Percentiles rank a stretch among this genome's conserved stretches.
Evolutionary conservation across 2,888 invertebrate species (phyloP).

Genomic region (Caenorhabditis afra): DNA sequence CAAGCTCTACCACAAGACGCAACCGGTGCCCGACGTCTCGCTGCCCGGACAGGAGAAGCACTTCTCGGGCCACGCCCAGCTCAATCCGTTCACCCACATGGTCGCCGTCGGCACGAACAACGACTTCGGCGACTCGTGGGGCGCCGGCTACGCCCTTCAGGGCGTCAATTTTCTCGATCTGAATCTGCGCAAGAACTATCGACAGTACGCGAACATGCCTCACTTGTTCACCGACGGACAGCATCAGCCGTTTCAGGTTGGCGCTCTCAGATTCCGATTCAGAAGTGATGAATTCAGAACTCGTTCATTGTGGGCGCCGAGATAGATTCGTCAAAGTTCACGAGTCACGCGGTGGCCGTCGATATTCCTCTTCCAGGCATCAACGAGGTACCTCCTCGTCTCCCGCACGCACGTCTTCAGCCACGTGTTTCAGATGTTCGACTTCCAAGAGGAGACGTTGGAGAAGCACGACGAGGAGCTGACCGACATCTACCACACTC

Average conservation of each 20-base stretch:
- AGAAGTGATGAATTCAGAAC: conserved; percentile 34
- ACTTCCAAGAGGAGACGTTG: conserved; percentile 68
- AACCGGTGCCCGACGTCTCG: conserved; percentile 69
- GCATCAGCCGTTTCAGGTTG: conserved; percentile 64
- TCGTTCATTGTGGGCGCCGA: conserved; percentile 70
- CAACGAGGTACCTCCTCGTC: conserved; percentile 54
- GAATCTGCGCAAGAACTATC: conserved; percentile 63
- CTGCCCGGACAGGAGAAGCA: conserved; percentile 69
- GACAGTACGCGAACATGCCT: conserved; percentile 66
- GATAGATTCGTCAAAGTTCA: conserved; percentile 66
- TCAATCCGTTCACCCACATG: conserved; percentile 72
- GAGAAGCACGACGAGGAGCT: conserved; percentile 67
- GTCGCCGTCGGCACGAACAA: conserved; percentile 62
- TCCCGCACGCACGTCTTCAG: neutral
- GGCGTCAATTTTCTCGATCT: conserved; percentile 68
- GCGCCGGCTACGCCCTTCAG: conserved; percentile 67
- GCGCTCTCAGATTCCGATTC: neutral
- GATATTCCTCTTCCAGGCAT: conserved; percentile 68
- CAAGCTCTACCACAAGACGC: conserved; percentile 69
- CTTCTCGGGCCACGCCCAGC: conserved; percentile 69
- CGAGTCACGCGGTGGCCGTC: conserved; percentile 65
- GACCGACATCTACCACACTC: conserved; percentile 66
- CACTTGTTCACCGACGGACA: conserved; percentile 68
- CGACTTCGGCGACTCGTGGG: conserved; percentile 70
- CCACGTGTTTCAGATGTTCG: conserved; percentile 59